Evolutionary conservation across 23 tunicate species (phyloP), one percentile per base, ranked within the genome.

Genomic region (Halocynthia roretzi): DNA sequence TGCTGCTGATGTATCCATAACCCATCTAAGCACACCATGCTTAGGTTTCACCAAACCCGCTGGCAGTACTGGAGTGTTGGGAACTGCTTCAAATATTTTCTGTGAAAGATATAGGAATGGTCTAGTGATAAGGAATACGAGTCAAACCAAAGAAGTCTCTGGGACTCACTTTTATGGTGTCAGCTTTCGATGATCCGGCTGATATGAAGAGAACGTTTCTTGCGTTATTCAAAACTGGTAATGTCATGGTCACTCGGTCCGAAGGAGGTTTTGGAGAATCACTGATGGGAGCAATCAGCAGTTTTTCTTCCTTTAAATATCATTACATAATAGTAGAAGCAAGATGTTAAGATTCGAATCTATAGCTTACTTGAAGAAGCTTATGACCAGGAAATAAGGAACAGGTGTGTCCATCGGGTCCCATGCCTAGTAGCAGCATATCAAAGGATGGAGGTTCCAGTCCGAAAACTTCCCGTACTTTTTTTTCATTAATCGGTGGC

Each of bases 221-320:
- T 9, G 98, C 98, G 60, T 86, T 74, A 67, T 92, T 92, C 5
- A 92, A 52, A 6, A 86, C 87, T 2, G 98, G 98, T 7, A 82
- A 67, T 2, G 98, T 92, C 93, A 92, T 82, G 15, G 98, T 92
- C 11, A 92, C 88, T 55, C 98, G 81, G 70, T 75, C 20, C 7
- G 98, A 87, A 15, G 98, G 98, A 7, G 98, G 98, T 58, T 92
- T 92, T 20, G 98, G 98, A n/a, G 98, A 92, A 56, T 92, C 92
- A 17, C 52, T 40, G 22, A 92, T 92, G 5, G 92, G 82, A 44
- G 98, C 98, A 73, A 92, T 83, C 83, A 84, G 81, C 62, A 72
- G 50, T 77, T 80, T 62, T 54, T 65, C 69, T 67, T 92, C 98
- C 98, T 85, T 51, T 5, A 54, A 50, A 67, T 2, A 67, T 15